A percentile compares a stretch with the other conserved stretches of the same genome.
Conservation (phyloP, 92 coral and sea anemone species). For the Virgularia gustaviana region DNA sequence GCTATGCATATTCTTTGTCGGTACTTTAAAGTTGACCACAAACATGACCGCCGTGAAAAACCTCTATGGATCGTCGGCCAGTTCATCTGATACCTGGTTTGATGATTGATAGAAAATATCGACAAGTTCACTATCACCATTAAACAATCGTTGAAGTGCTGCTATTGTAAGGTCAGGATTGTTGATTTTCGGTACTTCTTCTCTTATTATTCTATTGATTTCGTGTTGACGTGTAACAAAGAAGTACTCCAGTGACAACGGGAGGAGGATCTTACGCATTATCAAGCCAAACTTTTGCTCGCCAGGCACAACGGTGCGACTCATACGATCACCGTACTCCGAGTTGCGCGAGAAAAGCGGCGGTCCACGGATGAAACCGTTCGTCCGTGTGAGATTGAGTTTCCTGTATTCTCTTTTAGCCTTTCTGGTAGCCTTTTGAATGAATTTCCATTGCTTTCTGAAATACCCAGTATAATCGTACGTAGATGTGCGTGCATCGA, state of each 20-base stretch:
- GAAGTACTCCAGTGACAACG: slow-evolving; percentile 56
- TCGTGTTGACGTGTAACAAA: slow-evolving; percentile 43
- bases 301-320: slow-evolving; percentile 21
- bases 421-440: neutral
- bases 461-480: slow-evolving; percentile 34
- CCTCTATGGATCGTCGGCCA: neutral
- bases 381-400: slow-evolving; percentile 12
- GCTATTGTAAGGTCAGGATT: neutral
- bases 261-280: slow-evolving; percentile 53
- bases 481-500: slow-evolving; percentile 33
- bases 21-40: too few relatives aligned
- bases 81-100: neutral
- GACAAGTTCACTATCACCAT: slow-evolving; percentile 20
- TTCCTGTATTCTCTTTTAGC: slow-evolving; percentile 11
- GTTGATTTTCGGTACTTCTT: slow-evolving; percentile 21
- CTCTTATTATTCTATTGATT: slow-evolving; percentile 13
- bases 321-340: slow-evolving; percentile 12
- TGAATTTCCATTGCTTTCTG: slow-evolving; percentile 26
- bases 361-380: slow-evolving; percentile 30
- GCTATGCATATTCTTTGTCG: neutral
- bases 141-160: slow-evolving; percentile 15
- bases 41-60: too few relatives aligned
- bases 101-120: neutral
- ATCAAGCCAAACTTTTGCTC: slow-evolving; percentile 57
- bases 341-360: slow-evolving; percentile 56